Percentiles rank a stretch among this genome's conserved stretches.
Evolutionary conservation across 2,888 invertebrate species (phyloP).

Genomic region (Aricia artaxerxes): DNA sequence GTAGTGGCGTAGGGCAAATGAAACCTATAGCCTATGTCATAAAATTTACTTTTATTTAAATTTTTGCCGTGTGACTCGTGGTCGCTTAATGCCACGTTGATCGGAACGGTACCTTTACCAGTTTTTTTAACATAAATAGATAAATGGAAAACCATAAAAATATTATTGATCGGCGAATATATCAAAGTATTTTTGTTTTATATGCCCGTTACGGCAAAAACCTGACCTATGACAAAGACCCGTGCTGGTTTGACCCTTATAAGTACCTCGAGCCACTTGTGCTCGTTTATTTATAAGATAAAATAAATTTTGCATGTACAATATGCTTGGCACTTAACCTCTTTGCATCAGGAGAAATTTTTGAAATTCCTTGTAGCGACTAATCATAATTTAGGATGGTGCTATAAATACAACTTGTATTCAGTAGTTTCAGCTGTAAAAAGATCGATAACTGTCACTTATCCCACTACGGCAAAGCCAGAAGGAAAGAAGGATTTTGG

Average conservation of each 20-base stretch:
- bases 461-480: too few relatives aligned
- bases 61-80: too few relatives aligned
- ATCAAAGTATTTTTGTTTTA: neutral
- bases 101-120: neutral
- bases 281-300: neutral
- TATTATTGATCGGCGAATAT: slow-evolving; percentile 6
- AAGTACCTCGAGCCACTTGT: neutral
- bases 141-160: neutral
- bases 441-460: too few relatives aligned
- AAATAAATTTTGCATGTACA: neutral
- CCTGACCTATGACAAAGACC: slow-evolving; percentile 11
- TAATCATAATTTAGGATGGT: too few relatives aligned
- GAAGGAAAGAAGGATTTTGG: too few relatives aligned
- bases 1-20: too few relatives aligned
- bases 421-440: too few relatives aligned
- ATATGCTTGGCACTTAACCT: neutral
- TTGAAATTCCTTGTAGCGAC: neutral
- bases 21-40: too few relatives aligned
- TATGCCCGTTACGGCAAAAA: neutral
- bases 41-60: too few relatives aligned
- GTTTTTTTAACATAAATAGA: neutral
- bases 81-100: too few relatives aligned
- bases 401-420: neutral
- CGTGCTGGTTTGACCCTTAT: neutral
- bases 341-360: neutral